A percentile compares a stretch with the other conserved stretches of the same genome.
Evolutionary conservation across 2,888 invertebrate genomes (phyloP).

Genomic region (Zelleria hepariella): DNA sequence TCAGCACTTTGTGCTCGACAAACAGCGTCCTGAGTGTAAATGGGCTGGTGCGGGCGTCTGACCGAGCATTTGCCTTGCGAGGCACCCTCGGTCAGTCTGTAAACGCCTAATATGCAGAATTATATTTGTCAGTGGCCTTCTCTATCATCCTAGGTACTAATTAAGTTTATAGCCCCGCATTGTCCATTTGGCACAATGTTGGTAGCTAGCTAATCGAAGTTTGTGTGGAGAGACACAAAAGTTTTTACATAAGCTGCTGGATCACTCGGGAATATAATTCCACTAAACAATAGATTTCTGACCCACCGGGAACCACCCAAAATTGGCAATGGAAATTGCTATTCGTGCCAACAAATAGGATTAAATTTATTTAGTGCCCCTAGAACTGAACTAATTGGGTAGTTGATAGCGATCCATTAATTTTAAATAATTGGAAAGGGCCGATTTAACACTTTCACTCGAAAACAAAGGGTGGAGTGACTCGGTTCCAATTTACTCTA

Average conservation of each 20-base stretch:
- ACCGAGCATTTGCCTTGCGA: no score
- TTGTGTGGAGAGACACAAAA: no score
- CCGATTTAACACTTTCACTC: constrained; percentile 14
- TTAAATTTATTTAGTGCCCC: constrained; percentile 20
- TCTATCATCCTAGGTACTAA: no score
- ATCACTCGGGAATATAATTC: not conserved
- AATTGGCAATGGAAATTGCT: constrained; percentile 17
- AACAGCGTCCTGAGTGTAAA: no score
- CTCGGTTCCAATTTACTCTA: not conserved
- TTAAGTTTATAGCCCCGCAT: no score
- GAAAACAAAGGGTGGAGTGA: not conserved
- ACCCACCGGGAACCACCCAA: not conserved
- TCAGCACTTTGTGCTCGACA: no score
- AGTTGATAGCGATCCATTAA: constrained; percentile 23
- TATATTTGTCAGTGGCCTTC: no score
- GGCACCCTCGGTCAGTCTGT: no score
- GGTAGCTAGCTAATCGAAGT: no score
- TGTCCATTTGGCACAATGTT: no score
- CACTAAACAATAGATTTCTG: not conserved
- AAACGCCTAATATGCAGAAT: no score
- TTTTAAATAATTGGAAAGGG: constrained; percentile 22
- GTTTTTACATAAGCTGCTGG: not conserved
- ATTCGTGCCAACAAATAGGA: constrained; percentile 16
- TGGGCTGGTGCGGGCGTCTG: no score
- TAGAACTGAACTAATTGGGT: constrained; percentile 24